These are phyloP conservation scores for Forbesichthys agassizii DNA, from an alignment of 2,113 vertebrate species.

Conservation along the genomic window DNA sequence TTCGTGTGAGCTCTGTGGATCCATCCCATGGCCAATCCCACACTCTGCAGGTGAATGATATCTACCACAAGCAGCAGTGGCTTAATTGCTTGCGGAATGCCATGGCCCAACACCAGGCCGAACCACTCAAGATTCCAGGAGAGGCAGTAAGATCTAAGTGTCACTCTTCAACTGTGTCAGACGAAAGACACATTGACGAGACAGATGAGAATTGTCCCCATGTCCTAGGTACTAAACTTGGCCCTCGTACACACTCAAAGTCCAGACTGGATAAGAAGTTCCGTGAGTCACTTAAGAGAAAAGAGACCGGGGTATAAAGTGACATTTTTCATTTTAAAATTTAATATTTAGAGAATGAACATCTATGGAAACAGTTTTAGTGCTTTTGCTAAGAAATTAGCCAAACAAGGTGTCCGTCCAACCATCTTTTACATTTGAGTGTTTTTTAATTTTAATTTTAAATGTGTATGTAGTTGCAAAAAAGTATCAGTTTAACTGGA, in stretches of 20 bases:
- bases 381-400: conserved; percentile 13
- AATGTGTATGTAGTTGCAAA: conserved; percentile 53
- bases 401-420: conserved; percentile 44
- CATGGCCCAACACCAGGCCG: conserved; percentile 60
- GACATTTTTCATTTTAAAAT: conserved; percentile 7
- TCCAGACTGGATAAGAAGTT: conserved; percentile 60
- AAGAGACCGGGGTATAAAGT: conserved; percentile 66
- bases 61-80: conserved; percentile 99
- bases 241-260: conserved; percentile 62
- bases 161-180: conserved; percentile 30
- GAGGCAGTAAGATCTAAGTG: conserved; percentile 17
- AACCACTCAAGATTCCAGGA: conserved; percentile 11
- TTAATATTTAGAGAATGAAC: conserved; percentile 1
- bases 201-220: conserved; percentile 59
- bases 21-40: conserved; percentile 84
- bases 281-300: conserved; percentile 54
- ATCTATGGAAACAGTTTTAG: conserved; percentile 21
- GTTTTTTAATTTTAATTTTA: conserved; percentile 6
- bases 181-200: conserved; percentile 22
- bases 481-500: conserved; percentile 31
- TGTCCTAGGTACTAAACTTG: conserved; percentile 42
- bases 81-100: conserved; percentile 87
- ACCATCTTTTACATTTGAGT: conserved; percentile 18
- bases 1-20: conserved; percentile 88
- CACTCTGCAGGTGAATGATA: conserved; percentile 89